phyloP scores from a whole-genome alignment of 2,888 invertebrate genomes.

The Torymus tubicola region DNA sequence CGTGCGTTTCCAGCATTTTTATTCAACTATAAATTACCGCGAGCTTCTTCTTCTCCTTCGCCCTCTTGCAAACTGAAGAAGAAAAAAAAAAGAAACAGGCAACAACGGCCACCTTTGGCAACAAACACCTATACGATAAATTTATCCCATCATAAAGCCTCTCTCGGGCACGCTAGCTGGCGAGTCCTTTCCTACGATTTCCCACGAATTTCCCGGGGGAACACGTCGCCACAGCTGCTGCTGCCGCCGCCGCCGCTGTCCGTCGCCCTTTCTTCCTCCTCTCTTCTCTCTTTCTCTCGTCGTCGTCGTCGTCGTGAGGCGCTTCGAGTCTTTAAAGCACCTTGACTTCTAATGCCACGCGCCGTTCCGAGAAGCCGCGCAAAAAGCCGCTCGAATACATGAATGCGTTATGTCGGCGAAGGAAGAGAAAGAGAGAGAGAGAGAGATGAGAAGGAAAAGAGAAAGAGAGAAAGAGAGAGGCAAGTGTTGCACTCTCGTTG shows the following conservation, averaged over 20 bases:
- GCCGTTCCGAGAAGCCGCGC: constrained; percentile 45
- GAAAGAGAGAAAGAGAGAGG: not conserved
- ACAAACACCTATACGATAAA: constrained; percentile 13
- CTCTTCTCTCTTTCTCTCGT: not conserved
- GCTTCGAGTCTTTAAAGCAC: constrained; percentile 34
- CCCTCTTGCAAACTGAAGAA: not conserved
- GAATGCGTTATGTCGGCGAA: constrained; percentile 38
- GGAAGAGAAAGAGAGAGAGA: not conserved
- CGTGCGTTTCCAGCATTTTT: no score
- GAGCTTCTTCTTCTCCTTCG: constrained; percentile 7
- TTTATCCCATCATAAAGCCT: constrained; percentile 33
- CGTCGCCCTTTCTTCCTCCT: not conserved
- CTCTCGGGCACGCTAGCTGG: not conserved
- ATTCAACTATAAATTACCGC: no score
- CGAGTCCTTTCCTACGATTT: constrained; percentile 12
- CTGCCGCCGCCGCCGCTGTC: not conserved
- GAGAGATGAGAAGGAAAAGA: not conserved
- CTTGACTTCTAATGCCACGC: constrained; percentile 50
- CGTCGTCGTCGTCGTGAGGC: not conserved
- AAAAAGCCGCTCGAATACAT: constrained; percentile 49
- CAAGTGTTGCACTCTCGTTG: constrained; percentile 33
- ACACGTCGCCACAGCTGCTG: not conserved
- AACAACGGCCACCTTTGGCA: not conserved
- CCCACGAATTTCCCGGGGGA: constrained; percentile 39
- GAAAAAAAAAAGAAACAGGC: not conserved